These are phyloP conservation scores for Nemapogon koenigi DNA, from an alignment of 2,888 invertebrate species.

Conservation along the genomic window DNA sequence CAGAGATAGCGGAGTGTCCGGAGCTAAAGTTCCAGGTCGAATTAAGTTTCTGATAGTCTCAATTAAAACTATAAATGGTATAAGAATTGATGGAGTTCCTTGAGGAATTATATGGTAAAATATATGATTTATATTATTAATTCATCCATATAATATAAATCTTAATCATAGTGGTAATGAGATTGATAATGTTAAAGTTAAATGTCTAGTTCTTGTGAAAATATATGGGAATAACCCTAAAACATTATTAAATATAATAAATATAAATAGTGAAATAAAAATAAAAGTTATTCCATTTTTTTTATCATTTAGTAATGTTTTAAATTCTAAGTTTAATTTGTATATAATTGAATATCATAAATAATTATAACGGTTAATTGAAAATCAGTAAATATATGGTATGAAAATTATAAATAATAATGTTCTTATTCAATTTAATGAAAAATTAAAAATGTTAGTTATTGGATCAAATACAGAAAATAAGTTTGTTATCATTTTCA, in stretches of 20 bases:
- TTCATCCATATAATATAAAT: conserved; percentile 71
- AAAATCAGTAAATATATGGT: conserved; percentile 58
- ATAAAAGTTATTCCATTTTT: conserved; percentile 58
- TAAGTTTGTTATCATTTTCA: conserved; percentile 74
- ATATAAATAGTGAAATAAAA: conserved; percentile 63
- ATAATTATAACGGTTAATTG: conserved; percentile 55
- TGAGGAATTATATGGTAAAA: conserved; percentile 72
- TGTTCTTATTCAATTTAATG: conserved; percentile 68
- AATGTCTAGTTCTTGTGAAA: conserved; percentile 72
- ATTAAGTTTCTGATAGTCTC: conserved; percentile 77
- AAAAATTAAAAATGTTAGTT: conserved; percentile 51
- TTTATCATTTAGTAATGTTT: conserved; percentile 51
- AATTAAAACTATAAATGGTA: conserved; percentile 77
- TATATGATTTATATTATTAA: conserved; percentile 68
- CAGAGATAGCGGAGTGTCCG: no score
- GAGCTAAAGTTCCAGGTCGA: conserved; percentile 73
- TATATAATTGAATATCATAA: conserved; percentile 52
- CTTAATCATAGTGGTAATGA: conserved; percentile 69
- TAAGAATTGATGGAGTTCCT: conserved; percentile 68
- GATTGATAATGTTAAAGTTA: conserved; percentile 64
- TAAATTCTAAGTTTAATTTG: conserved; percentile 64
- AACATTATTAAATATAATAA: conserved; percentile 72
- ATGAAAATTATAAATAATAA: conserved; percentile 56
- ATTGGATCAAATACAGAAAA: conserved; percentile 73
- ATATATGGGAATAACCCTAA: conserved; percentile 74